phyloP scores from a whole-genome alignment of 2,888 invertebrate genomes.

The Amblyteles armatorius region DNA sequence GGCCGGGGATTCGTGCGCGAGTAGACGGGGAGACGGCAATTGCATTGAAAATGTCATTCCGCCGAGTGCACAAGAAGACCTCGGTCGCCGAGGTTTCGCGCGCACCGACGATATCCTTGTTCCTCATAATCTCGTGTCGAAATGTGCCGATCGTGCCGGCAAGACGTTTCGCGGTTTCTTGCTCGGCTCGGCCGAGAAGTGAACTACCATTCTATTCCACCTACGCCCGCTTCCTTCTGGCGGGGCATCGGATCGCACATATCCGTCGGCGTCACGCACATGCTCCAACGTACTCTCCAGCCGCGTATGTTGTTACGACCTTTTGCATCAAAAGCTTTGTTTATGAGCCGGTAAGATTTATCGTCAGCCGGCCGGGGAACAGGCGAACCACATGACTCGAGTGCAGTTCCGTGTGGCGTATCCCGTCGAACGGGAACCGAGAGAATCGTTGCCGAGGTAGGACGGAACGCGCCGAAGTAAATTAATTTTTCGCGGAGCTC shows the following conservation, averaged over 20 bases:
- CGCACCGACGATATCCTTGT: conserved; percentile 20
- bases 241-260: conserved; percentile 63
- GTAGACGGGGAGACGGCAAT: background rate
- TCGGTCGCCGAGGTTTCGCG: conserved; percentile 41
- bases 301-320: conserved; percentile 73
- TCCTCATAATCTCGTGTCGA: conserved; percentile 44
- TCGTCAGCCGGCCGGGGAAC: conserved; percentile 75
- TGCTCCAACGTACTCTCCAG: conserved; percentile 75
- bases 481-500: conserved; percentile 71
- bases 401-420: conserved; percentile 45
- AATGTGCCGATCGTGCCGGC: conserved; percentile 64
- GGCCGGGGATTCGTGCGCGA: conserved; percentile 35
- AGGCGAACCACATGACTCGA: conserved; percentile 32
- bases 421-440: conserved; percentile 45
- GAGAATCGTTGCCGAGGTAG: conserved; percentile 49
- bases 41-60: conserved; percentile 49
- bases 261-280: conserved; percentile 81
- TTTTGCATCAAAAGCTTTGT: conserved; percentile 83
- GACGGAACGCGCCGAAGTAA: conserved; percentile 69
- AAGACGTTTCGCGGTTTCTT: conserved; percentile 67
- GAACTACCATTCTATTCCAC: conserved; percentile 59
- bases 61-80: conserved; percentile 2
- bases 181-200: conserved; percentile 25
- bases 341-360: conserved; percentile 82
- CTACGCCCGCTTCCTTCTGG: conserved; percentile 57